phyloP scores from a whole-genome alignment of 2,113 vertebrate genomes.

The Paralichthys olivaceus region DNA sequence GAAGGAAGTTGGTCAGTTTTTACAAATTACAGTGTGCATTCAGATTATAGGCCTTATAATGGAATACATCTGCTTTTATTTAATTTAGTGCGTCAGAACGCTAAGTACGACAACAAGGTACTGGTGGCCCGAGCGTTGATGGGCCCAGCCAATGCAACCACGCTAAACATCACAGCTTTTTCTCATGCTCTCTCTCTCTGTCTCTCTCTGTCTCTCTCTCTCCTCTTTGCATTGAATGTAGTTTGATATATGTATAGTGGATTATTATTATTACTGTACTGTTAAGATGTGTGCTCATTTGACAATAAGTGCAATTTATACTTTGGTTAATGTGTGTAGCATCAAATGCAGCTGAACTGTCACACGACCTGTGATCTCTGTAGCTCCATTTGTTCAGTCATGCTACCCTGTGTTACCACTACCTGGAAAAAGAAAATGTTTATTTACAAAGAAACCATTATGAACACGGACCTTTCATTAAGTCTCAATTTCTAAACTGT shows the following conservation, averaged over 20 bases:
- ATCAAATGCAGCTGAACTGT: constrained; percentile 69
- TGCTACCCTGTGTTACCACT: constrained; percentile 71
- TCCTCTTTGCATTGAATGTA: constrained; percentile 84
- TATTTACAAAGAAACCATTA: constrained; percentile 41
- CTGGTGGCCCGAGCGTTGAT: constrained; percentile 46
- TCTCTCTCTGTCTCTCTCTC: constrained; percentile 8
- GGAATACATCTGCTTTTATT: constrained; percentile 45
- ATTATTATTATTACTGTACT: constrained; percentile 79
- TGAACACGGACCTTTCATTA: constrained; percentile 46
- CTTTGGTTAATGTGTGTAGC: constrained; percentile 73
- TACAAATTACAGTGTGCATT: constrained; percentile 21
- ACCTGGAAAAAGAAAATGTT: constrained; percentile 50
- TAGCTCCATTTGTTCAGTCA: constrained; percentile 61
- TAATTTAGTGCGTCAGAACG: constrained; percentile 40
- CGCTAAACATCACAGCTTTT: constrained; percentile 45
- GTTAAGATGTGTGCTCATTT: constrained; percentile 77
- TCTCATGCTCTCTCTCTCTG: constrained; percentile 39
- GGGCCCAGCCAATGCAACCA: constrained; percentile 44
- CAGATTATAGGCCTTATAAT: constrained; percentile 51
- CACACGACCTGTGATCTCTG: constrained; percentile 47
- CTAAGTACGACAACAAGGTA: constrained; percentile 29
- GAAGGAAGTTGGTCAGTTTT: constrained; percentile 35
- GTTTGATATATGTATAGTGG: constrained; percentile 82
- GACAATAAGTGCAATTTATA: constrained; percentile 83
- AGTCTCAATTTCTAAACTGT: constrained; percentile 37